phyloP scores from a whole-genome alignment of 2,888 invertebrate species.

The Agrochola circellaris region DNA sequence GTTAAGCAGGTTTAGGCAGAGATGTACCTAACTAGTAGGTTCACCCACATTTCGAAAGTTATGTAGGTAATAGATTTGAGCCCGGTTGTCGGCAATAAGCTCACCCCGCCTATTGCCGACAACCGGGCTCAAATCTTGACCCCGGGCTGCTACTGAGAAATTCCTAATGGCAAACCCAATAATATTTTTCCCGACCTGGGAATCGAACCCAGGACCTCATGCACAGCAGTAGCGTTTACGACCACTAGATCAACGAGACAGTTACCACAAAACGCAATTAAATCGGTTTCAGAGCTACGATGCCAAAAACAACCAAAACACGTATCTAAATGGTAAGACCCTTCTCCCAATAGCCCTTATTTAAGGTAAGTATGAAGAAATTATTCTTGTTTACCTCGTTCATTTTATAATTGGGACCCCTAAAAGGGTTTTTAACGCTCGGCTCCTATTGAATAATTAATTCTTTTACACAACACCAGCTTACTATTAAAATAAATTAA shows the following conservation, averaged over 20 bases:
- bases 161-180: not conserved
- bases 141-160: not conserved
- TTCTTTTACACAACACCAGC: slow-evolving; percentile 10
- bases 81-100: no score
- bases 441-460: slow-evolving; percentile 19
- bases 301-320: not conserved
- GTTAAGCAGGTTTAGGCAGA: no score
- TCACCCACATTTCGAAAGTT: not conserved
- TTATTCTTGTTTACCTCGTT: slow-evolving; percentile 18
- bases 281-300: not conserved
- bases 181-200: not conserved
- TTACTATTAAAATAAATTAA: slow-evolving; percentile 25
- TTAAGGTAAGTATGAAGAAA: slow-evolving; percentile 3
- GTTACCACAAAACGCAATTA: not conserved
- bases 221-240: not conserved
- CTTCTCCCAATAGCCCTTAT: not conserved
- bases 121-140: not conserved
- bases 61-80: not conserved
- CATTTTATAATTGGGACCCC: slow-evolving; percentile 28
- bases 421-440: slow-evolving; percentile 20
- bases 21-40: not conserved
- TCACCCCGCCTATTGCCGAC: not conserved
- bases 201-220: no score
- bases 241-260: not conserved
- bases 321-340: not conserved